Evolutionary conservation across 1,140 invertebrate species (phyloP).

Genomic region (Proales similis): DNA sequence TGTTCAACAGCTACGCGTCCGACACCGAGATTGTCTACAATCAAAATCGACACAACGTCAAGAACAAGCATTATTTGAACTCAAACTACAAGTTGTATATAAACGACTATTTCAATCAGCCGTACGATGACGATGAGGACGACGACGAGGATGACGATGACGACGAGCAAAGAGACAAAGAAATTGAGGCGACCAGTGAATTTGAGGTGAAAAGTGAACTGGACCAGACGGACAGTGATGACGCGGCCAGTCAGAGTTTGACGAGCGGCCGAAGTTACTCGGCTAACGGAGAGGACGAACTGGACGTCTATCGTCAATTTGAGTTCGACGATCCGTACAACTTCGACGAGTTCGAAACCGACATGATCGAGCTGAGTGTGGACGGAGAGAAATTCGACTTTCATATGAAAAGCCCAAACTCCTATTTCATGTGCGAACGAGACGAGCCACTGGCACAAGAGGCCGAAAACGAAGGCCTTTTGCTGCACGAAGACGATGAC

Average conservation of each 20-base stretch:
- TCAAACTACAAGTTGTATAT: conserved; percentile 36
- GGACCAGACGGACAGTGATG: neutral
- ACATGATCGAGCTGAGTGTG: conserved; percentile 28
- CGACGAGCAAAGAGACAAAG: neutral
- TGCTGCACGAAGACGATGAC: conserved; percentile 30
- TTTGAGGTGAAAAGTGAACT: neutral
- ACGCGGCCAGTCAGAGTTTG: no score
- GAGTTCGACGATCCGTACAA: conserved; percentile 16
- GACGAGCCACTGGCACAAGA: no score
- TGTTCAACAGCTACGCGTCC: conserved; percentile 29
- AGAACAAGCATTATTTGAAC: conserved; percentile 2
- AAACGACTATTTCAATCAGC: conserved; percentile 37
- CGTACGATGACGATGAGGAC: conserved; percentile 24
- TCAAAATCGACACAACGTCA: conserved; percentile 17
- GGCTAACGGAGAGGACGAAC: conserved; percentile 4
- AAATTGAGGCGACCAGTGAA: neutral
- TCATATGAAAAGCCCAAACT: no score
- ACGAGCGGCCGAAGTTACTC: neutral
- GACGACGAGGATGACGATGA: conserved; percentile 6
- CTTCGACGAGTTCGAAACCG: no score
- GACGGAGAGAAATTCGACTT: no score
- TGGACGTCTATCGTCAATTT: conserved; percentile 5
- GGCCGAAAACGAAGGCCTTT: no score
- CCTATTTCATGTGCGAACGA: no score
- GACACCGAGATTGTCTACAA: conserved; percentile 30